Percentiles rank a stretch among this genome's conserved stretches.
Conservation (phyloP, 92 coral and sea anemone species). For the Paramuricea clavata region DNA sequence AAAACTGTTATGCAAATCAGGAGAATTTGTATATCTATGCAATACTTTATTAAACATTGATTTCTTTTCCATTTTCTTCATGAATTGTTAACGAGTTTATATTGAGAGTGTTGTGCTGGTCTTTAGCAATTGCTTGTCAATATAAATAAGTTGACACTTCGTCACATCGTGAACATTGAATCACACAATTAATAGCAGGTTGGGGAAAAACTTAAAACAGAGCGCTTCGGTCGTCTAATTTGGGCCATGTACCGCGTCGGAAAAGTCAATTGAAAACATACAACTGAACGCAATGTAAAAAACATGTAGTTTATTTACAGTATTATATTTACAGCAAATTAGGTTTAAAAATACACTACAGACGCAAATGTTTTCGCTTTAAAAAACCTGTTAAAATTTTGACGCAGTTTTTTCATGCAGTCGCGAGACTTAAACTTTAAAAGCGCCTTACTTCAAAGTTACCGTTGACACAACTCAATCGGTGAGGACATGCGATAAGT, state of each 20-base stretch:
- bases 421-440: neutral
- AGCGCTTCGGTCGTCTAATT: neutral
- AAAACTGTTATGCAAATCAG: too few relatives aligned
- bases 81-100: too few relatives aligned
- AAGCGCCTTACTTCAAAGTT: conserved; percentile 39
- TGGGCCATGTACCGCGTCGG: neutral
- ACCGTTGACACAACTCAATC: conserved; percentile 48
- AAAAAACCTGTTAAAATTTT: neutral
- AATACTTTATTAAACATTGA: too few relatives aligned
- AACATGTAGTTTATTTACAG: conserved; percentile 18
- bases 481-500: conserved; percentile 36
- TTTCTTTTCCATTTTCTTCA: too few relatives aligned
- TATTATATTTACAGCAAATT: conserved; percentile 3
- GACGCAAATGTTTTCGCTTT: neutral
- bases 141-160: neutral
- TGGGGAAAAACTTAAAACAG: conserved; percentile 8
- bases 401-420: neutral
- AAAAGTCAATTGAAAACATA: neutral
- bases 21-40: too few relatives aligned
- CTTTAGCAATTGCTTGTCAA: conserved; percentile 19
- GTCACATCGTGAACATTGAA: conserved; percentile 1
- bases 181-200: conserved; percentile 13
- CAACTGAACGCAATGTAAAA: neutral
- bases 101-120: neutral
- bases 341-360: neutral